Percentiles rank a stretch among this genome's conserved stretches.
These are phyloP conservation scores for Latrodectus geometricus DNA, from an alignment of 1,140 invertebrate species.

Conservation along the genomic window DNA sequence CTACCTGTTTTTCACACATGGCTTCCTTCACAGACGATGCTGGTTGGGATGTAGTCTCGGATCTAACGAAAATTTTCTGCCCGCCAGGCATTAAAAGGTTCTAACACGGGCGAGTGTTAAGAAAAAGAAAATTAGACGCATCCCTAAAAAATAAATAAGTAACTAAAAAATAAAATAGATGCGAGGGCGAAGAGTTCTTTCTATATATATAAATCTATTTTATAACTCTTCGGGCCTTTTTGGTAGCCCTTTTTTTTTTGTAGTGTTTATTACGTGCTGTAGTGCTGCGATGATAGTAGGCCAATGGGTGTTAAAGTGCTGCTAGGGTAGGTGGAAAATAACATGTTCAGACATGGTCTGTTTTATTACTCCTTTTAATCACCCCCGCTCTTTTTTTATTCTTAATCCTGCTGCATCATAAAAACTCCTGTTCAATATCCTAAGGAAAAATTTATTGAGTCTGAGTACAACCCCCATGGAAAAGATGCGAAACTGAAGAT, in stretches of 20 bases:
- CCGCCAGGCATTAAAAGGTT: conserved; percentile 59
- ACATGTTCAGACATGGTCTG: conserved; percentile 32
- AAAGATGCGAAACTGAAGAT: conserved; percentile 29
- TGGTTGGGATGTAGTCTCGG: conserved; percentile 16
- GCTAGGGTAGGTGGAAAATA: conserved; percentile 43
- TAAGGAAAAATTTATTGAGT: conserved; percentile 54
- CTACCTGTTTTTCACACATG: conserved; percentile 52
- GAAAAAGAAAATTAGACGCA: conserved; percentile 60
- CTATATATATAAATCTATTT: conserved; percentile 47
- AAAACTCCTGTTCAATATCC: conserved; percentile 47
- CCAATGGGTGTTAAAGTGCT: conserved; percentile 51
- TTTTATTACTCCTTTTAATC: conserved; percentile 59
- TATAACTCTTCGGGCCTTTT: conserved; percentile 45
- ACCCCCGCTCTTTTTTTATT: conserved; percentile 39
- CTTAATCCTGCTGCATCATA: conserved; percentile 37
- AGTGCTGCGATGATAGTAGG: conserved; percentile 11
- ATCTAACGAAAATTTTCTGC: conserved; percentile 43
- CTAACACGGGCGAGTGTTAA: conserved; percentile 41
- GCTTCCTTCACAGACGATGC: conserved; percentile 20
- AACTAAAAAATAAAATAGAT: conserved; percentile 26
- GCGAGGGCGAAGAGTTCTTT: conserved; percentile 35
- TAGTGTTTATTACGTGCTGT: conserved; percentile 42
- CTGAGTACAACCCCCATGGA: conserved; percentile 21
- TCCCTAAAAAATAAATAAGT: conserved; percentile 8
- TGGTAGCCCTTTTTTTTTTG: neutral